Evolutionary conservation across 2,113 vertebrate species (phyloP), one percentile per base, ranked within the genome.

Genomic region (Sardina pilchardus): DNA sequence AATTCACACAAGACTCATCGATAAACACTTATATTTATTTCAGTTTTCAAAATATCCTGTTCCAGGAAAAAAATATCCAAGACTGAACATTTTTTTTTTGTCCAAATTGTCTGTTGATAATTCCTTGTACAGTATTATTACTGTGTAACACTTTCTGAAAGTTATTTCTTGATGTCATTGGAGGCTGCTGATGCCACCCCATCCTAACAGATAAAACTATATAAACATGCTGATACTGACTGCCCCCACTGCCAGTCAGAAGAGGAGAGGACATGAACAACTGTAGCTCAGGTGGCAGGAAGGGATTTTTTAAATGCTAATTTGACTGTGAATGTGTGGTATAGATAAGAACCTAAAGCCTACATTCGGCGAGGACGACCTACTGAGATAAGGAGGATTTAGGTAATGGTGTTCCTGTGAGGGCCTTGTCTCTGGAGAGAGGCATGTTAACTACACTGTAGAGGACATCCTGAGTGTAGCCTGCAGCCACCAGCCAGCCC

Each of bases 31-130:
- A 26, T 6, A 71, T 71, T 71, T 71, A 71, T 34, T 71, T 71
- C 83, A 44, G 5, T 43, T 90, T 53, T 53, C 50, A 63, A 56
- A 56, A 56, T 56, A 17, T 56, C 50, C 4, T 56, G 50, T 56
- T 17, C 47, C 53, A 56, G 53, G 4, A 56, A 56, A 56, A 56
- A 56, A 56, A 56, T 48, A 48, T 48, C 47, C 14, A 48, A 8
- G 8, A 16, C 47, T 48, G 47, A 3, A 48, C 14, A 8, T 4
- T 48, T 48, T 48, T 4, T 48, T 48, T 48, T 48, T 48, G 8
- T 48, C 14, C 53, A 56, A 21, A 56, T 56, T 19, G 21, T 17
- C 53, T 56, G 53, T 56, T 56, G 47, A 48, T 4, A 12, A 19
- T 14, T 9, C 14, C 53, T 17, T 17, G 53, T 56, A n/a, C n/a